Conservation (phyloP, 2,797 vertebrate species). For the Darevskia nairensis region DNA sequence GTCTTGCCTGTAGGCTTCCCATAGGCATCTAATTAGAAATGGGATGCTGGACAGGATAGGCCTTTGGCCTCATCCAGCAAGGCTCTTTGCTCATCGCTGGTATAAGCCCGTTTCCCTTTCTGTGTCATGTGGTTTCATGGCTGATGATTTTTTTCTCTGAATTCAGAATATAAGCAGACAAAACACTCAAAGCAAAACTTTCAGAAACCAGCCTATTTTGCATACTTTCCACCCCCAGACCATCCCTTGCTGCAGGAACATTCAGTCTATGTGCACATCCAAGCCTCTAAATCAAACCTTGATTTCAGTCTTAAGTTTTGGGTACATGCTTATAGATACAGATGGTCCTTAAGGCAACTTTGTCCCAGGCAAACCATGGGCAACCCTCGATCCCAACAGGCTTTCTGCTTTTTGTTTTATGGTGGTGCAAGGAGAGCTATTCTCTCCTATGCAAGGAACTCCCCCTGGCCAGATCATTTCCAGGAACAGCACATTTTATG, state of each 20-base stretch:
- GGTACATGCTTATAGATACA: too few species aligned
- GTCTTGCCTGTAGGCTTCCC: background rate
- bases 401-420: too few species aligned
- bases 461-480: too few species aligned
- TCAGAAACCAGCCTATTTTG: constrained; percentile 57
- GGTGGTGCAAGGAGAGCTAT: too few species aligned
- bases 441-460: too few species aligned
- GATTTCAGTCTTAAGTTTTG: too few species aligned
- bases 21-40: background rate
- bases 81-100: constrained; percentile 2
- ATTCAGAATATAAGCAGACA: constrained; percentile 46
- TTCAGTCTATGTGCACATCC: background rate
- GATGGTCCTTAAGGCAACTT: too few species aligned
- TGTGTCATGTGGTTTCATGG: constrained; percentile 31
- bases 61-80: background rate
- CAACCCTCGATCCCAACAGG: too few species aligned
- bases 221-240: constrained; percentile 62
- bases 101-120: constrained; percentile 51
- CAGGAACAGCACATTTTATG: too few species aligned
- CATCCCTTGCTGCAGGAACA: constrained; percentile 29
- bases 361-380: too few species aligned
- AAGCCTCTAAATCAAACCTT: constrained; percentile 16
- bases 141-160: constrained; percentile 35
- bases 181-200: constrained; percentile 48
- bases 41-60: background rate